Conservation (phyloP, 2,888 invertebrate genomes). For the Cryptus viduatorius region DNA sequence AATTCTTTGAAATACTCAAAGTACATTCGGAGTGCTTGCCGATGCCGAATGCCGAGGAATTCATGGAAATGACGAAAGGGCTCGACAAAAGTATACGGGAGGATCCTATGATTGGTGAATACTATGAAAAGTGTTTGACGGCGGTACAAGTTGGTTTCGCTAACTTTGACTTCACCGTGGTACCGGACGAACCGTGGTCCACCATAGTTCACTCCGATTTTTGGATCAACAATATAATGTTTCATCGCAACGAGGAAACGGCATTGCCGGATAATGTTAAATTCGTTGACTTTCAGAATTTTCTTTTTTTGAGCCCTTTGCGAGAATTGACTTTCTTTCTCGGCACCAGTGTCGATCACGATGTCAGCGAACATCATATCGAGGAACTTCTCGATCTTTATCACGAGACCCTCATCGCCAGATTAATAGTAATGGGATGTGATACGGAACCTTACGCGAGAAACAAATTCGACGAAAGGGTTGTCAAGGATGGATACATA, state of each 20-base stretch:
- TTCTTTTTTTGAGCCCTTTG: too few relatives aligned
- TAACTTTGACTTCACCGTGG: slow-evolving; percentile 28
- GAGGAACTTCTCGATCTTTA: too few relatives aligned
- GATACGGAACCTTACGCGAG: too few relatives aligned
- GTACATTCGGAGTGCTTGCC: slow-evolving; percentile 78
- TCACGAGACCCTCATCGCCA: too few relatives aligned
- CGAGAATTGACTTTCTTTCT: too few relatives aligned
- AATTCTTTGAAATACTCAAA: slow-evolving; percentile 78
- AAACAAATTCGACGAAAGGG: slow-evolving; percentile 72
- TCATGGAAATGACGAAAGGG: slow-evolving; percentile 71
- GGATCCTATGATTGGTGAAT: slow-evolving; percentile 76
- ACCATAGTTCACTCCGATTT: slow-evolving; percentile 87
- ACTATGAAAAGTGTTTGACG: slow-evolving; percentile 68
- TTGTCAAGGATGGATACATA: slow-evolving; percentile 71
- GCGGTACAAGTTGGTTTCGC: neutral
- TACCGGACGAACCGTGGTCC: slow-evolving; percentile 84
- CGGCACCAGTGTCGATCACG: too few relatives aligned
- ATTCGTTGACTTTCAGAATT: slow-evolving; percentile 88
- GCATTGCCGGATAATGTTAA: slow-evolving; percentile 85
- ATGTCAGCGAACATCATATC: too few relatives aligned
- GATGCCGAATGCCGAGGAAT: slow-evolving; percentile 64
- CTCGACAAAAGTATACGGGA: slow-evolving; percentile 49
- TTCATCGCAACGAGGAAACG: slow-evolving; percentile 83
- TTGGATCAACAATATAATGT: slow-evolving; percentile 88
- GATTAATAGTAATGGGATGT: too few relatives aligned